phyloP scores from a whole-genome alignment of 2,797 vertebrate genomes.

The Hapalemur alaotrensis region DNA sequence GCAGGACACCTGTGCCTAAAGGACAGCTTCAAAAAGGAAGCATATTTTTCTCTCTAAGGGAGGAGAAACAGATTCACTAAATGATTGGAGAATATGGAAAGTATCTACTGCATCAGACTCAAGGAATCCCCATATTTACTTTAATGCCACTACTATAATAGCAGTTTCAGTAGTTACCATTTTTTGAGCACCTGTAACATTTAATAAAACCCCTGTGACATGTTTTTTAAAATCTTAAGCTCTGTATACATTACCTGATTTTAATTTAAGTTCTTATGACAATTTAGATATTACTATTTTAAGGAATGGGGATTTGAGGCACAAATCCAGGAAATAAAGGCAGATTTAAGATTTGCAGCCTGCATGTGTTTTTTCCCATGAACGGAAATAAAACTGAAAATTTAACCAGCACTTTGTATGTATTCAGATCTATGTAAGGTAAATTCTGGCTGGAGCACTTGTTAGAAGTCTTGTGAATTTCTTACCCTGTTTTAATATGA shows the following conservation, averaged over 20 bases:
- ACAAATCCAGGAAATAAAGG: conserved; percentile 21
- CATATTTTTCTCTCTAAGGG: background rate
- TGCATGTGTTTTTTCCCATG: background rate
- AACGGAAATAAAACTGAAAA: background rate
- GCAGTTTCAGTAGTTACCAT: background rate
- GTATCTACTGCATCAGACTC: background rate
- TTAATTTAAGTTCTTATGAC: background rate
- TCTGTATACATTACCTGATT: background rate
- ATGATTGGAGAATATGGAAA: background rate
- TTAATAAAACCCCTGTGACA: background rate
- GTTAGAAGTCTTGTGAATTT: background rate
- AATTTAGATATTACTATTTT: background rate
- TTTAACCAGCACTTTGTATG: background rate
- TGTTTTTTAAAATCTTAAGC: background rate
- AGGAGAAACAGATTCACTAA: background rate
- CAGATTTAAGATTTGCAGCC: background rate
- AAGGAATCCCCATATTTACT: background rate
- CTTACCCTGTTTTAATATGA: background rate
- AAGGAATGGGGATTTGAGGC: background rate
- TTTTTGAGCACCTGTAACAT: background rate
- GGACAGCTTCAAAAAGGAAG: background rate
- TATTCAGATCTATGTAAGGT: background rate
- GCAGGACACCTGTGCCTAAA: background rate
- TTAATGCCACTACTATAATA: background rate
- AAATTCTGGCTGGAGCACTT: background rate